Base-by-base conservation (phyloP, 2,888 invertebrate genomes). In the Cephus spinipes region DNA sequence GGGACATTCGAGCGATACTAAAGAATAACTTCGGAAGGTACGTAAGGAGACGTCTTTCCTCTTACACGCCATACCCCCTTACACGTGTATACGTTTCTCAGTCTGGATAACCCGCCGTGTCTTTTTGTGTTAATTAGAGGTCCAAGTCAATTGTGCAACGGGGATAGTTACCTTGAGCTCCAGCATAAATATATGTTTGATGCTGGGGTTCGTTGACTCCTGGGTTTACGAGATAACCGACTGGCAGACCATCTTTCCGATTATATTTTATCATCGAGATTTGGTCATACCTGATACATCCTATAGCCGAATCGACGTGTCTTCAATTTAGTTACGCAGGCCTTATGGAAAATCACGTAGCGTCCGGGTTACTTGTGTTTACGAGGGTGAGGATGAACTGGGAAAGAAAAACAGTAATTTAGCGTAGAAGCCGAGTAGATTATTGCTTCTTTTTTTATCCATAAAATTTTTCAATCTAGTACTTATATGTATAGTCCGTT, bases 141-240 rank as follows among this genome's bases (percentile, higher is more conserved):
- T 76, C 73, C 75, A 76, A 76, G 75, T 78, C 78, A 78, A 76
- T 76, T 76, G 78, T 76, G 76, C 76, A 76, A 76, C 35, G 73
- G 33, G 55, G 31, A 74, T 35, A 68, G 55, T 68, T 31, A 30
- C 36, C 34, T 15, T 33, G 12, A 12, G 32, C 34, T 73, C 12
- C 33, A 4, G 32, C 15, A 40, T 71, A 73, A 33, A 40, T 31
- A 40, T 73, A n/a, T 11, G 15, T 71, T 15, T 30, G 34, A 73
- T 23, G n/a, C 12, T 12, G 69, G 40, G 74, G 74, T 74, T 75
- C 77, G 40, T 77, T 77, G 77, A 77, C 77, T 77, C 35, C 74
- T 36, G 75, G 34, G 74, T 23, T 74, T 74, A 74, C 74, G 35
- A 74, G n/a, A 74, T 30, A 55, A 55, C 55, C 23, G 55, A 15